Evolutionary conservation across 2,113 vertebrate genomes (phyloP).

Genomic region (Aphyosemion australe): DNA sequence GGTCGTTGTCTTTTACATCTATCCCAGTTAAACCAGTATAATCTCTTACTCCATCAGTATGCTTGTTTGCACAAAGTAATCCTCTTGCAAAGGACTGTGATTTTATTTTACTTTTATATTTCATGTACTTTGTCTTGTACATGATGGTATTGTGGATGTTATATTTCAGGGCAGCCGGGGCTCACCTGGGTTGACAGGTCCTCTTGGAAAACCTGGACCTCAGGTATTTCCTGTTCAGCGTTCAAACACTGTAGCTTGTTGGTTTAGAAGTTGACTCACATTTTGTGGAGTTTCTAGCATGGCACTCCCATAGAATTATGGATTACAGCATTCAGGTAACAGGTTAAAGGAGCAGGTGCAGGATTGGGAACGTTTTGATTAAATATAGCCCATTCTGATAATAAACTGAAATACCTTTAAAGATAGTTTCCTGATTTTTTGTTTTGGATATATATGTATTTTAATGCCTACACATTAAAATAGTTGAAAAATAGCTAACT

Average conservation of each 20-base stretch:
- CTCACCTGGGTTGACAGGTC: conserved; percentile 85
- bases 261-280: too few relatives aligned
- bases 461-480: background rate
- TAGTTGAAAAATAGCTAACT: too few relatives aligned
- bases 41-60: too few relatives aligned
- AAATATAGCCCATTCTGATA: background rate
- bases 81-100: background rate
- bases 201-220: conserved; percentile 85
- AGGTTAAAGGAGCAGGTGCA: background rate
- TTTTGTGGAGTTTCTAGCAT: background rate
- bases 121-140: background rate
- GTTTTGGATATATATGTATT: background rate
- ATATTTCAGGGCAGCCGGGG: conserved; percentile 86
- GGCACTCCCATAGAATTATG: background rate
- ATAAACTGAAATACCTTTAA: background rate
- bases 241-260: background rate
- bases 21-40: background rate
- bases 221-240: conserved; percentile 76
- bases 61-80: too few relatives aligned
- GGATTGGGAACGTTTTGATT: background rate
- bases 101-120: background rate
- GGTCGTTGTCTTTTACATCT: background rate
- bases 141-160: background rate
- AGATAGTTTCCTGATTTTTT: background rate
- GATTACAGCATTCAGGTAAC: background rate